Evolutionary conservation across 2,113 vertebrate species (phyloP).

Genomic region (Prochilodus magdalenae): DNA sequence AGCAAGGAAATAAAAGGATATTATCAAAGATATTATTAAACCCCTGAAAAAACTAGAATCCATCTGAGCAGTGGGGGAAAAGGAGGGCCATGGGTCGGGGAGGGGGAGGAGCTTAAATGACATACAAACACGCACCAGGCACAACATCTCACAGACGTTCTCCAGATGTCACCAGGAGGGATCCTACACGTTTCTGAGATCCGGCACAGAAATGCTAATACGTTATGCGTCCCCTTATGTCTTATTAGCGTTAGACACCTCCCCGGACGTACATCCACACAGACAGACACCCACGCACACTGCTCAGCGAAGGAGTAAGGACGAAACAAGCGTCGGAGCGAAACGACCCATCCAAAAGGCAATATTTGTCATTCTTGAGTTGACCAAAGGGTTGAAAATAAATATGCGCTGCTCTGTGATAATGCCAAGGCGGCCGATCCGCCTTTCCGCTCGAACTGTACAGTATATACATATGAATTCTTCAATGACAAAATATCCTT

Average conservation of each 20-base stretch:
- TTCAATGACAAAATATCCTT: slow-evolving; percentile 78
- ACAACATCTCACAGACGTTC: slow-evolving; percentile 28
- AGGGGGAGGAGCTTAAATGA: slow-evolving; percentile 24
- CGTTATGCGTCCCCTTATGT: slow-evolving; percentile 26
- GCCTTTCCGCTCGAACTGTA: slow-evolving; percentile 74
- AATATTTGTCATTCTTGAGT: slow-evolving; percentile 83
- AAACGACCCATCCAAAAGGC: slow-evolving; percentile 74
- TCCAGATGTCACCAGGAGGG: slow-evolving; percentile 24
- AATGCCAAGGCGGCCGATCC: slow-evolving; percentile 52
- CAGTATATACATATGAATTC: slow-evolving; percentile 81
- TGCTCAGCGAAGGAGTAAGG: slow-evolving; percentile 55
- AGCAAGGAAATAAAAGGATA: slow-evolving; percentile 26
- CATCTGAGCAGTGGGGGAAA: slow-evolving; percentile 54
- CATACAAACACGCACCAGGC: slow-evolving; percentile 41
- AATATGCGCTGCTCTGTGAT: slow-evolving; percentile 78
- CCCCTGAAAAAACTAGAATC: slow-evolving; percentile 49
- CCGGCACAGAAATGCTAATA: slow-evolving; percentile 19
- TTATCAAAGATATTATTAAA: slow-evolving; percentile 54
- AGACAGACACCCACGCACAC: slow-evolving; percentile 46
- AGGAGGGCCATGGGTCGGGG: not conserved
- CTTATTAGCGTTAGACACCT: slow-evolving; percentile 35
- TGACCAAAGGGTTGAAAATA: slow-evolving; percentile 76
- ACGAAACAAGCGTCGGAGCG: slow-evolving; percentile 63
- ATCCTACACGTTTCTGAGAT: slow-evolving; percentile 29
- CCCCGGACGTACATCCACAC: slow-evolving; percentile 11